Percentiles rank a stretch among this genome's conserved stretches.
Evolutionary conservation across 2,888 invertebrate genomes (phyloP).

Genomic region (Carpatolechia fugitivella): DNA sequence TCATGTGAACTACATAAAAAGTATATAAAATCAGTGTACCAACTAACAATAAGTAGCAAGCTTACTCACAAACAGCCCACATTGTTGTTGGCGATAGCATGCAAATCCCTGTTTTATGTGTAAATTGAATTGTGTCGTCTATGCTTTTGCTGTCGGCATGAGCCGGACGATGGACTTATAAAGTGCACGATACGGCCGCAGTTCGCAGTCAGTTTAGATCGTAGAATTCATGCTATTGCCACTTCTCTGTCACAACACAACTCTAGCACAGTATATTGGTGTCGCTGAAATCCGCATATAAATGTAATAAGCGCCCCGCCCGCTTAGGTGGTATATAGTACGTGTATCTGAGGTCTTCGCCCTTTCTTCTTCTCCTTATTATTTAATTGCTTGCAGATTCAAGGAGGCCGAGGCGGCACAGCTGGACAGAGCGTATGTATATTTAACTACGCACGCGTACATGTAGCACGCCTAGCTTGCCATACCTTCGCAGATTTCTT

Average conservation of each 20-base stretch:
- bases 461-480: conserved; percentile 52
- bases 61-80: conserved; percentile 64
- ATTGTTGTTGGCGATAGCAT: conserved; percentile 59
- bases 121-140: conserved; percentile 38
- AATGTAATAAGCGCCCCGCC: conserved; percentile 33
- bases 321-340: conserved; percentile 58
- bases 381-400: conserved; percentile 87
- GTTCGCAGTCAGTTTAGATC: neutral
- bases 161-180: conserved; percentile 6
- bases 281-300: conserved; percentile 55
- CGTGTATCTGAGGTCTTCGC: conserved; percentile 50
- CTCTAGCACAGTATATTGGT: conserved; percentile 57
- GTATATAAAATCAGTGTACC: conserved; percentile 44
- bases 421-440: conserved; percentile 91
- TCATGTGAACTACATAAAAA: conserved; percentile 37
- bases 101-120: conserved; percentile 38
- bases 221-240: conserved; percentile 49
- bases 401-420: conserved; percentile 90
- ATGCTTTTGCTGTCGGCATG: conserved; percentile 33
- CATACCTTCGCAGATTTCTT: conserved; percentile 53
- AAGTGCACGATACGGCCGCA: conserved; percentile 1
- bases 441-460: conserved; percentile 57
- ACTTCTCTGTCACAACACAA: conserved; percentile 54
- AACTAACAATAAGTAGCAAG: conserved; percentile 63
- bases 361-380: conserved; percentile 75